These are phyloP conservation scores for Caenorhabditis auriculariae DNA, from an alignment of 2,888 invertebrate genomes.

Conservation along the genomic window DNA sequence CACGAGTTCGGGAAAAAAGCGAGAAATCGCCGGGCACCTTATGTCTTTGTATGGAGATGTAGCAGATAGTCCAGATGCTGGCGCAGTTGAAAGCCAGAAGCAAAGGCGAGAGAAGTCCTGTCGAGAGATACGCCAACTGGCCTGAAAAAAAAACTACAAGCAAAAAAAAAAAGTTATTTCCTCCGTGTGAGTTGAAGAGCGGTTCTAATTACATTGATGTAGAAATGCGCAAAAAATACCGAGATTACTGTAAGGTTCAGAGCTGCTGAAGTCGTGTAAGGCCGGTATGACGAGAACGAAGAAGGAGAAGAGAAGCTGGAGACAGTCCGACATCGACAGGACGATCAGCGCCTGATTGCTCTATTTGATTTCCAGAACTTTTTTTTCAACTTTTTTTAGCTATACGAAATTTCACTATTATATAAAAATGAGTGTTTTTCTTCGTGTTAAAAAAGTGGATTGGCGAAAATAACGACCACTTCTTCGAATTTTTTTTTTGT, in stretches of 20 bases:
- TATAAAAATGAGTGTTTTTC: too few species aligned
- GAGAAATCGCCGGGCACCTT: constrained; percentile 24
- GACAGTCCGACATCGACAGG: constrained; percentile 56
- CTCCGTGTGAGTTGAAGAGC: too few species aligned
- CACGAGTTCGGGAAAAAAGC: too few species aligned
- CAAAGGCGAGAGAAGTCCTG: constrained; percentile 52
- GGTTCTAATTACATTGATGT: too few species aligned
- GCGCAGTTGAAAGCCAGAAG: constrained; percentile 59
- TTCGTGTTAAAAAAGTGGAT: too few species aligned
- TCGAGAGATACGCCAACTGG: constrained; percentile 58
- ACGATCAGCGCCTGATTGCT: constrained; percentile 57
- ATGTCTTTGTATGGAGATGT: constrained; percentile 59
- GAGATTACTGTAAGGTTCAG: constrained; percentile 25
- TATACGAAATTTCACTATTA: too few species aligned
- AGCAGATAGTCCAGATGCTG: constrained; percentile 62
- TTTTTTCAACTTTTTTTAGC: too few species aligned
- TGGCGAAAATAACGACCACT: too few species aligned
- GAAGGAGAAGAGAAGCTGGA: constrained; percentile 58
- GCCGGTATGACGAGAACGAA: constrained; percentile 60
- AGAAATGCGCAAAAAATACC: too few species aligned
- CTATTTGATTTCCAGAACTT: too few species aligned
- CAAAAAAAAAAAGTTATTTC: too few species aligned
- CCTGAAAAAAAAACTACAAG: constrained; percentile 22
- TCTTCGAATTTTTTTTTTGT: too few species aligned
- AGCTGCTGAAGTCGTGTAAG: constrained; percentile 53